Percentiles rank a stretch among this genome's conserved stretches.
These are phyloP conservation scores for Lepus townsendii DNA, from an alignment of 2,797 vertebrate species.

Conservation along the genomic window DNA sequence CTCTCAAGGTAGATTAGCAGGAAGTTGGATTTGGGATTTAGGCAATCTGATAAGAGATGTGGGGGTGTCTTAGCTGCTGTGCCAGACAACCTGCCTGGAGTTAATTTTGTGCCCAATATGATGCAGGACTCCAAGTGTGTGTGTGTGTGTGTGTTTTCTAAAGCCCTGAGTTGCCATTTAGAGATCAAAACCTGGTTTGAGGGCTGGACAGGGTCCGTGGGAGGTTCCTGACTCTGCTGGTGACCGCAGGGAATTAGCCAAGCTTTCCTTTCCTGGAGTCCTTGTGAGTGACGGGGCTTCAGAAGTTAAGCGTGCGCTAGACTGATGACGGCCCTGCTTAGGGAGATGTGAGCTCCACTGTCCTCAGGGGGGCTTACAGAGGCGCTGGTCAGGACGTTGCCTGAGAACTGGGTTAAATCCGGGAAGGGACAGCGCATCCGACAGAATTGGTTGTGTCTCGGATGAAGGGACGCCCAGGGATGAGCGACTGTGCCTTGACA, in stretches of 20 bases:
- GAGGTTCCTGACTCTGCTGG: background rate
- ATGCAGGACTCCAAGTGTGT: background rate
- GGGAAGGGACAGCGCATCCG: background rate
- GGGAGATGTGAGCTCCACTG: background rate
- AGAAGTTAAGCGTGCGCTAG: background rate
- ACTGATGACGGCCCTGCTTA: background rate
- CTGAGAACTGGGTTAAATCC: background rate
- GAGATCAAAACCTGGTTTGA: background rate
- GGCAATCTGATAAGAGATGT: no score
- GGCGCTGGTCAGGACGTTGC: background rate
- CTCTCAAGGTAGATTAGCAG: no score
- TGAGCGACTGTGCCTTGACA: background rate
- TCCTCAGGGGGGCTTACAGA: background rate
- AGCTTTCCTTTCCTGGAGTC: background rate
- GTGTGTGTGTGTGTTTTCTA: background rate
- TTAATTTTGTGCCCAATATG: conserved; percentile 6
- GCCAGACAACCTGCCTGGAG: background rate
- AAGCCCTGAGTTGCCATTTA: background rate
- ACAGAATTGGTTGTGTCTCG: background rate
- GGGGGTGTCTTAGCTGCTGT: background rate
- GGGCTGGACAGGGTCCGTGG: background rate
- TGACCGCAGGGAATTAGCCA: background rate
- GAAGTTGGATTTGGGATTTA: no score
- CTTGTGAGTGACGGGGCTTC: background rate
- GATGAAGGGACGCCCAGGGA: no score